These are phyloP conservation scores for Gorilla gorilla DNA, from an alignment of 2,113 vertebrate genomes.

Conservation along the genomic window DNA sequence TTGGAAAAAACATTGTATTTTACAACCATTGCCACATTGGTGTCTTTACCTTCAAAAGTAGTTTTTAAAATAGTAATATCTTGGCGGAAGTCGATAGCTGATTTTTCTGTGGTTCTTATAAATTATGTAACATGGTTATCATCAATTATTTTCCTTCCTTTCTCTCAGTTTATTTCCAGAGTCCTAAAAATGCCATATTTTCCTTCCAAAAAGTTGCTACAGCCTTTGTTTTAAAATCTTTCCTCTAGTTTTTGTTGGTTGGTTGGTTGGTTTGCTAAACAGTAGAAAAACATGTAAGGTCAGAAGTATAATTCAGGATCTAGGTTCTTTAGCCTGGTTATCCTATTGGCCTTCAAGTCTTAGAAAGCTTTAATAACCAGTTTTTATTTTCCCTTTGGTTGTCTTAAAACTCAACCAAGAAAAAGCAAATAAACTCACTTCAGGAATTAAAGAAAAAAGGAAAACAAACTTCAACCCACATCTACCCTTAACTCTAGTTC, in stretches of 20 bases:
- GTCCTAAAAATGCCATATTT: not conserved
- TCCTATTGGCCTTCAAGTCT: not conserved
- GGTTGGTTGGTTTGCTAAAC: not conserved
- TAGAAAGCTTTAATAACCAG: not conserved
- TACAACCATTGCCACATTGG: not conserved
- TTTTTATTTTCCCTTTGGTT: not conserved
- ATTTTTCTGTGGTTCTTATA: not conserved
- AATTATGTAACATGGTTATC: not conserved
- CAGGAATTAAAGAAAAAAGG: not conserved
- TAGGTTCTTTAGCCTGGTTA: not conserved
- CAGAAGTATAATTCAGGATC: not conserved
- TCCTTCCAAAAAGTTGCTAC: not conserved
- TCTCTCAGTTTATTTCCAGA: not conserved
- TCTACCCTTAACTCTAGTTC: not conserved
- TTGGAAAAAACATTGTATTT: not conserved
- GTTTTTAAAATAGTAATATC: not conserved
- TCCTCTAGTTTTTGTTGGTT: conserved; percentile 11
- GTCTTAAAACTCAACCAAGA: conserved; percentile 24
- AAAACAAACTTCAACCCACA: not conserved
- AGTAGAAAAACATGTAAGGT: not conserved
- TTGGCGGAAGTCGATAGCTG: not conserved
- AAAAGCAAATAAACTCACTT: not conserved
- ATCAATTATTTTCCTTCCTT: not conserved
- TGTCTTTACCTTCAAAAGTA: not conserved
- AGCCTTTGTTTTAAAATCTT: not conserved